Conservation (phyloP, 2,888 invertebrate species). For the Drepana falcataria region DNA sequence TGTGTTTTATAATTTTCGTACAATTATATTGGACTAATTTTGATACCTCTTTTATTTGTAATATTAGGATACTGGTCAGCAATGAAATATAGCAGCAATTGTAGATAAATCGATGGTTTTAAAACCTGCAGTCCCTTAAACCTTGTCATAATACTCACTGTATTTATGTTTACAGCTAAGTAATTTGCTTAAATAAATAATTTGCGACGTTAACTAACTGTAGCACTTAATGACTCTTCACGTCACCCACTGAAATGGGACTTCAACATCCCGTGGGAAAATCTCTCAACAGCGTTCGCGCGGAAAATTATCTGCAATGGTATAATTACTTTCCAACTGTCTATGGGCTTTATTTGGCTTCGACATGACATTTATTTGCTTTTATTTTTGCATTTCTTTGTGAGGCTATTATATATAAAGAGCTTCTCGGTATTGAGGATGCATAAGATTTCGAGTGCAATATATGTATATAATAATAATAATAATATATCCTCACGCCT, state of each 20-base stretch:
- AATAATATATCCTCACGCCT: no score
- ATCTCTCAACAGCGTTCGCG: slow-evolving; percentile 24
- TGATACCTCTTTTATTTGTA: no score
- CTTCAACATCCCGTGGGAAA: slow-evolving; percentile 8
- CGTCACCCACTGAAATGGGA: neutral
- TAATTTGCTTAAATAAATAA: neutral
- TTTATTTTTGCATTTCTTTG: neutral
- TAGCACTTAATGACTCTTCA: neutral
- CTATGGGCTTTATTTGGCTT: slow-evolving; percentile 16
- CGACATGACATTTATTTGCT: slow-evolving; percentile 4
- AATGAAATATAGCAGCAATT: no score
- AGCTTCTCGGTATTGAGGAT: neutral
- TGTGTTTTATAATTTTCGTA: no score
- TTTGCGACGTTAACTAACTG: no score
- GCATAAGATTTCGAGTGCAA: neutral
- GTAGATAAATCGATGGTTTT: no score
- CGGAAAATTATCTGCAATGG: slow-evolving; percentile 30
- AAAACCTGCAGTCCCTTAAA: no score
- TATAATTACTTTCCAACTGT: slow-evolving; percentile 28
- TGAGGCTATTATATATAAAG: neutral
- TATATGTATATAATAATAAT: no score
- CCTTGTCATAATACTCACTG: no score
- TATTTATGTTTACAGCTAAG: neutral
- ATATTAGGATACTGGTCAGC: no score
- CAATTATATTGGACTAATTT: no score